Evolutionary conservation across 2,113 vertebrate species (phyloP).

Genomic region (Rhinoptilus africanus): DNA sequence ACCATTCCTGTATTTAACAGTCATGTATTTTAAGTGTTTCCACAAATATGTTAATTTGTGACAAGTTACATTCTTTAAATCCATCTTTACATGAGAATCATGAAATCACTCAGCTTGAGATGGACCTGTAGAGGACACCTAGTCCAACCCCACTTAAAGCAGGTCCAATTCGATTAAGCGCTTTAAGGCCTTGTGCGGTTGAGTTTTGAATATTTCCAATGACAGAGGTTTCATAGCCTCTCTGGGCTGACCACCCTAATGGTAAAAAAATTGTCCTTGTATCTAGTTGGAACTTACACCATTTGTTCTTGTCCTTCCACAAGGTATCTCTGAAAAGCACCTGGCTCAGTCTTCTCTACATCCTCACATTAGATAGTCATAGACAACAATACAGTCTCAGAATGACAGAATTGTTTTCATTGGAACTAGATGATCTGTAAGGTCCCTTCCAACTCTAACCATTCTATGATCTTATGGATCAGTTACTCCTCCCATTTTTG

Average conservation of each 20-base stretch:
- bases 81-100: not conserved
- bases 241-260: not conserved
- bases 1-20: not conserved
- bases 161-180: not conserved
- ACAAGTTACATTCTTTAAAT: not conserved
- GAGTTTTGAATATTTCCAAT: not conserved
- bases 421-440: not conserved
- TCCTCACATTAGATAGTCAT: not conserved
- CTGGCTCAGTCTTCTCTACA: not conserved
- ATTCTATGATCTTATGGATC: not conserved
- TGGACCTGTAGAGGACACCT: not conserved
- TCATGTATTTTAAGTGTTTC: not conserved
- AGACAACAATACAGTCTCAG: not conserved
- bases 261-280: not conserved
- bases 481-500: not conserved
- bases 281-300: not conserved
- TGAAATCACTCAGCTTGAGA: not conserved
- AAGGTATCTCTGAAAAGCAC: not conserved
- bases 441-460: too few species aligned
- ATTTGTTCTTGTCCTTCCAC: not conserved
- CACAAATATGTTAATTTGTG: not conserved
- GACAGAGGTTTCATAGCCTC: not conserved
- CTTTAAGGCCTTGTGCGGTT: not conserved
- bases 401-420: not conserved
- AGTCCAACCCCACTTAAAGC: not conserved